A percentile compares a stretch with the other conserved stretches of the same genome.
phyloP scores from a whole-genome alignment of 2,888 invertebrate genomes.

The Drosophila parthenogenetica region DNA sequence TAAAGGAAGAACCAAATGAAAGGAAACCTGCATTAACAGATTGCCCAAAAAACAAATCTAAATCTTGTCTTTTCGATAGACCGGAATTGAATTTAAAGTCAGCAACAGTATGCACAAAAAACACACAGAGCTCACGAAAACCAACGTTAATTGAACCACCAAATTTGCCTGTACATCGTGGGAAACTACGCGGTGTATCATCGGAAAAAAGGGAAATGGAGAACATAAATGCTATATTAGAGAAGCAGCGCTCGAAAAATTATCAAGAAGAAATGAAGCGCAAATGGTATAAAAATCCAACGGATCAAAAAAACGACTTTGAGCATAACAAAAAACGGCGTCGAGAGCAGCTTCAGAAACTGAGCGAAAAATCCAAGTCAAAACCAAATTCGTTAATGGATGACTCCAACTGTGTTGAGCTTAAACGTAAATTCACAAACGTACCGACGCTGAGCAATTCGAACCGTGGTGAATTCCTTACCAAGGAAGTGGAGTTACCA shows the following conservation, averaged over 20 bases:
- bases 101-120: background rate
- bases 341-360: constrained; percentile 75
- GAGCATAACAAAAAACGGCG: constrained; percentile 69
- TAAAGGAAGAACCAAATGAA: no score
- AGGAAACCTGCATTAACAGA: no score
- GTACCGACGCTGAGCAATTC: constrained; percentile 85
- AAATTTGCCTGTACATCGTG: constrained; percentile 71
- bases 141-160: constrained; percentile 79
- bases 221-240: constrained; percentile 28
- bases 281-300: constrained; percentile 81
- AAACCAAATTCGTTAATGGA: background rate
- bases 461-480: constrained; percentile 87
- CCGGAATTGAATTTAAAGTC: background rate
- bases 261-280: constrained; percentile 56
- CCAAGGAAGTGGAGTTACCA: constrained; percentile 66
- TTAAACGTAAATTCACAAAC: constrained; percentile 30
- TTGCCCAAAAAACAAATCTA: background rate
- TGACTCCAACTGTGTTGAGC: background rate
- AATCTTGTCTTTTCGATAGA: background rate
- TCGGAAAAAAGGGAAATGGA: constrained; percentile 28
- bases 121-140: constrained; percentile 13
- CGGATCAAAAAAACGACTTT: constrained; percentile 51
- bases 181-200: constrained; percentile 76
- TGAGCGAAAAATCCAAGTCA: constrained; percentile 69
- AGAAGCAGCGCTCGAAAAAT: constrained; percentile 35